These are phyloP conservation scores for Aleiodes alternator DNA, from an alignment of 2,888 invertebrate genomes.

Conservation along the genomic window DNA sequence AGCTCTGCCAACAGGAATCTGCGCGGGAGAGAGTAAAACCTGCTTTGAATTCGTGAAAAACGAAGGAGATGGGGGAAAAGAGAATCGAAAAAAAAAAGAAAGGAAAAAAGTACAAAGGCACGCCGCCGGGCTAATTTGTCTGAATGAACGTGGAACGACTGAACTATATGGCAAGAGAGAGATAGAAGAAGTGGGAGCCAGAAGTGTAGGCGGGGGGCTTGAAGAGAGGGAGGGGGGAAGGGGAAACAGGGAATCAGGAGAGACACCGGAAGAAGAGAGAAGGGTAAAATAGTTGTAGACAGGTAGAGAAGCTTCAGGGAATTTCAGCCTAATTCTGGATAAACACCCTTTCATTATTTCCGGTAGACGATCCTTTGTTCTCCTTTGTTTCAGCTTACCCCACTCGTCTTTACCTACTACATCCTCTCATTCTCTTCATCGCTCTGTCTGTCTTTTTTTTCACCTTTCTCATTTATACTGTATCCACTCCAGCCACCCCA, in stretches of 20 bases:
- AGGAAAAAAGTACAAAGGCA: slow-evolving; percentile 70
- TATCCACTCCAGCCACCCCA: slow-evolving; percentile 39
- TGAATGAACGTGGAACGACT: slow-evolving; percentile 69
- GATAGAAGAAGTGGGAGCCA: neutral
- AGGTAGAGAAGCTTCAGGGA: slow-evolving; percentile 46
- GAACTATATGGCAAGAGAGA: slow-evolving; percentile 50
- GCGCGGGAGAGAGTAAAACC: slow-evolving; percentile 68
- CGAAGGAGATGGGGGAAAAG: no score
- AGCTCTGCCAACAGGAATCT: slow-evolving; percentile 72
- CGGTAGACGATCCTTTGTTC: slow-evolving; percentile 53
- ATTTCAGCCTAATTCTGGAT: slow-evolving; percentile 71
- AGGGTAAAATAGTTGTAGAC: slow-evolving; percentile 43
- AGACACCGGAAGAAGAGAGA: slow-evolving; percentile 46
- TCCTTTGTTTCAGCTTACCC: slow-evolving; percentile 40
- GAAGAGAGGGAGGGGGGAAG: slow-evolving; percentile 2
- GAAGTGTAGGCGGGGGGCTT: neutral
- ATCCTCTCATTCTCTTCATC: no score
- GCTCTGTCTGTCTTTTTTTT: slow-evolving; percentile 35
- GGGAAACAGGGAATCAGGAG: slow-evolving; percentile 5
- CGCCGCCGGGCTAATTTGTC: slow-evolving; percentile 74
- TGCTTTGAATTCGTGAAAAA: slow-evolving; percentile 67
- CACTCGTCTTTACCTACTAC: neutral
- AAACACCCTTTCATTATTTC: slow-evolving; percentile 74
- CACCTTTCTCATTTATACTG: slow-evolving; percentile 38
- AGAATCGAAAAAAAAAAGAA: slow-evolving; percentile 52